These are phyloP conservation scores for Pinna nobilis DNA, from an alignment of 1,140 invertebrate species.

Conservation along the genomic window DNA sequence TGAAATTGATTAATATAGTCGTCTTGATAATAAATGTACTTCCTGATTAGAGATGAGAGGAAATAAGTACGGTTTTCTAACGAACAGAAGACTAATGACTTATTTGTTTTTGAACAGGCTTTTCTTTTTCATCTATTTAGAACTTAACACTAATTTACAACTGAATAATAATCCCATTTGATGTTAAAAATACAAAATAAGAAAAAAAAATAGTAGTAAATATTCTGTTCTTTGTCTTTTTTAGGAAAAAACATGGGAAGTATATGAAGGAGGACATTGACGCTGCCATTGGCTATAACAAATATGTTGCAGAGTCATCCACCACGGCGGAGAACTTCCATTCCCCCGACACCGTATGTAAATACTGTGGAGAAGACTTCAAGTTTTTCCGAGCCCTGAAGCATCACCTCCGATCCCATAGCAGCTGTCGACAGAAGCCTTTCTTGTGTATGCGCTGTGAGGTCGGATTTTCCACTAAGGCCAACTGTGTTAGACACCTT, in stretches of 20 bases:
- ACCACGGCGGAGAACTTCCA: slow-evolving; percentile 73
- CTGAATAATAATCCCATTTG: too few relatives aligned
- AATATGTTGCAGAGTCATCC: slow-evolving; percentile 82
- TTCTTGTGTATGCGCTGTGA: slow-evolving; percentile 72
- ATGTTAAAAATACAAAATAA: too few relatives aligned
- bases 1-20: too few relatives aligned
- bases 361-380: slow-evolving; percentile 75
- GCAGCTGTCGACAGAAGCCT: slow-evolving; percentile 73
- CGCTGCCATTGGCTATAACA: slow-evolving; percentile 88
- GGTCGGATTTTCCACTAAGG: slow-evolving; percentile 74
- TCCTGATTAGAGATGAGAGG: too few relatives aligned
- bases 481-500: slow-evolving; percentile 75
- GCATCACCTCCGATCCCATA: slow-evolving; percentile 73
- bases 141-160: too few relatives aligned
- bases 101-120: too few relatives aligned
- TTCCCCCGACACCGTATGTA: slow-evolving; percentile 74
- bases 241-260: slow-evolving; percentile 87
- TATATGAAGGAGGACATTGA: slow-evolving; percentile 89
- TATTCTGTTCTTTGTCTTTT: slow-evolving; percentile 28
- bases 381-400: slow-evolving; percentile 74
- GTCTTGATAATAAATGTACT: too few relatives aligned
- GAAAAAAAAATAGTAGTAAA: too few relatives aligned
- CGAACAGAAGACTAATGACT: too few relatives aligned
- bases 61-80: too few relatives aligned
- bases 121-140: too few relatives aligned